Evolutionary conservation across 37 sponge, comb jelly and placozoan species (phyloP), one percentile per base, ranked within the genome.

Genomic region (Geodia barretti): DNA sequence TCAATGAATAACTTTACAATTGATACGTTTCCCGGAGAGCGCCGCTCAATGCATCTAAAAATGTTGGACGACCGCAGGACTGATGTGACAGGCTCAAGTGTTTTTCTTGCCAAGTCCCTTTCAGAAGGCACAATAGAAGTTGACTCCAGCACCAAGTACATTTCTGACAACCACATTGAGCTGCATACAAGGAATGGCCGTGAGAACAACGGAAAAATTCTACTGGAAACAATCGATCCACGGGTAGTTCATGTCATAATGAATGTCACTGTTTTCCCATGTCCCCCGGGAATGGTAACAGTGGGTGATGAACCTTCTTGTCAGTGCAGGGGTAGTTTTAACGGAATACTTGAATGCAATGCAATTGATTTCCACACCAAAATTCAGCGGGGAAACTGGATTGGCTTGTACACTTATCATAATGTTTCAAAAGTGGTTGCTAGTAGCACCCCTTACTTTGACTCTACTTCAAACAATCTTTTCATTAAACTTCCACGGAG

Each of bases 241-340:
- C 37, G 82, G 60, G 82, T 87, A 11, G 32, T 81, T 28, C 80
- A 74, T 63, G 39, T 79, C 42, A 61, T 86, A 74, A 42, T 91
- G 2, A 24, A 4, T 0, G 73, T 91, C 19, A 38, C 63, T 39
- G 24, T 91, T 5, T 30, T 24, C 9, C 76, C 36, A 21, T 91
- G 91, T 67, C 91, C 91, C 30, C 87, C 87, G 11, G 91, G 91
- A 20, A 66, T 87, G 74, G 41, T 79, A 37, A 0, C 14, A 1
- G 41, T 4, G 0, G 20, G 25, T 39, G 30, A 0, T 54, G 41
- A 24, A 37, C 1, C 24, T 47, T 25, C 5, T 11, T 84, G 84
- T 35, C 1, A 42, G n/a, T 84, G 84, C 47, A 58, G 69, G 0
- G 39, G 39, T 1, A 35, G 28, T 39, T 84, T 70, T 68, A 40